These are phyloP conservation scores for Myrmophylax atrothorax DNA, from an alignment of 2,113 vertebrate genomes.

Conservation along the genomic window DNA sequence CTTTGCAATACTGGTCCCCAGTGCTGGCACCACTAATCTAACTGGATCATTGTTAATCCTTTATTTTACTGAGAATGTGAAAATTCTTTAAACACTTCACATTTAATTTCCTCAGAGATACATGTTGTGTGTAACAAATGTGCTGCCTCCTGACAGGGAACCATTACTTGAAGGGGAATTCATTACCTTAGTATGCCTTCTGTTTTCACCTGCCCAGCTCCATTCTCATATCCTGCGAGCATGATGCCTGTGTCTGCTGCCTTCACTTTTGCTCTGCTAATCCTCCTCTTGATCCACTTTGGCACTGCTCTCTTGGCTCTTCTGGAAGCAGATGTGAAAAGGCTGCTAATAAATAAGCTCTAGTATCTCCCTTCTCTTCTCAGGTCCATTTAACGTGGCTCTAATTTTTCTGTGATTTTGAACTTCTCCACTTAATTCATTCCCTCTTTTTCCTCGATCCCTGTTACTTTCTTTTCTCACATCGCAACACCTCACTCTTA, in stretches of 20 bases:
- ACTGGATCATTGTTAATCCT: constrained; percentile 39
- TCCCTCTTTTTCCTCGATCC: not conserved
- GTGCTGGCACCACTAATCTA: constrained; percentile 28
- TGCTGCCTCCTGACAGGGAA: not conserved
- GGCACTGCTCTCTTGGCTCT: not conserved
- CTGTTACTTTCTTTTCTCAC: not conserved
- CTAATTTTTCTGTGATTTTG: not conserved
- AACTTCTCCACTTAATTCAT: not conserved
- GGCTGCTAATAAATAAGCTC: not conserved
- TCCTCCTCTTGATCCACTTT: not conserved
- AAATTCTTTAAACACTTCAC: not conserved
- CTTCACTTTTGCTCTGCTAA: not conserved
- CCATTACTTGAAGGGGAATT: not conserved
- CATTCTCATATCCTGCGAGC: fast-evolving
- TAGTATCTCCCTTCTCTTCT: not conserved
- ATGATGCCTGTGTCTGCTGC: not conserved
- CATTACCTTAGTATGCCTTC: not conserved
- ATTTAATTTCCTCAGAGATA: not conserved
- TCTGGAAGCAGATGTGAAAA: not conserved
- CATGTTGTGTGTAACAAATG: not conserved
- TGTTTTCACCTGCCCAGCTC: not conserved
- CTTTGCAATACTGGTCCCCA: constrained; percentile 22
- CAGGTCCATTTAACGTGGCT: not conserved
- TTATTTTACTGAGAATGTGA: constrained; percentile 34
- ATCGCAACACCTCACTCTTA: not conserved